Evolutionary conservation across 2,888 invertebrate genomes (phyloP).

Genomic region (Hybos culiciformis): DNA sequence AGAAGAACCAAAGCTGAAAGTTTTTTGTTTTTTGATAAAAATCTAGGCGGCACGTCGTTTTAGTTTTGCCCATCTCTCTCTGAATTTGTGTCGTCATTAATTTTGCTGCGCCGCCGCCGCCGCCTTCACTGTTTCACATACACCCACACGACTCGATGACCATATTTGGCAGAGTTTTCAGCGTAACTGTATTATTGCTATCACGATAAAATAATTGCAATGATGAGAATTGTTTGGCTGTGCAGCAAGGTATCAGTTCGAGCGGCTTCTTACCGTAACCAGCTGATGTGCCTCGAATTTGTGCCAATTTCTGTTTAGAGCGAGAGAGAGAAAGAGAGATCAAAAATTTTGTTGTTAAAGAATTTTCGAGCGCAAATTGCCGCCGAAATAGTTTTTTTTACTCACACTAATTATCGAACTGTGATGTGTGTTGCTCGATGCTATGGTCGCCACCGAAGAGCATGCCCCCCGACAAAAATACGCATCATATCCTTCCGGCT

Average conservation of each 20-base stretch:
- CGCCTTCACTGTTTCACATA: slow-evolving; percentile 52
- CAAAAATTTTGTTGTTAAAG: too few species aligned
- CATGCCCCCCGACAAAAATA: slow-evolving; percentile 79
- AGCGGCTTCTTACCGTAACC: slow-evolving; percentile 30
- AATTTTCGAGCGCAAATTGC: too few species aligned
- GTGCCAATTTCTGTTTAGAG: neutral
- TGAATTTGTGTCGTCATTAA: too few species aligned
- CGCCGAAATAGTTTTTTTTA: too few species aligned
- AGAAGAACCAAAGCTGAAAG: too few species aligned
- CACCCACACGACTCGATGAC: slow-evolving; percentile 85
- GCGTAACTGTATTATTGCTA: slow-evolving; percentile 61
- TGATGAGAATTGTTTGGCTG: slow-evolving; percentile 68
- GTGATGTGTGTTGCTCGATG: slow-evolving; percentile 50
- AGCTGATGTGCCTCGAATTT: neutral
- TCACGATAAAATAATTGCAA: slow-evolving; percentile 68
- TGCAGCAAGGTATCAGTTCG: slow-evolving; percentile 73
- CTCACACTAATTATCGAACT: slow-evolving; percentile 62
- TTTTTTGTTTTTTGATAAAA: too few species aligned
- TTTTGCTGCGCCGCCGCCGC: slow-evolving; percentile 20
- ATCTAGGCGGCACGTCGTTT: too few species aligned
- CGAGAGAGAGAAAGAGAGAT: neutral
- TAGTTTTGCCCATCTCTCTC: too few species aligned
- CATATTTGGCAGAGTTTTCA: slow-evolving; percentile 75
- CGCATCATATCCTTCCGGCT: slow-evolving; percentile 70
- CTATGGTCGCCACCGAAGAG: slow-evolving; percentile 54